Base-by-base conservation (phyloP, 2,797 vertebrate species). In the Xiphophorus birchmanni region DNA sequence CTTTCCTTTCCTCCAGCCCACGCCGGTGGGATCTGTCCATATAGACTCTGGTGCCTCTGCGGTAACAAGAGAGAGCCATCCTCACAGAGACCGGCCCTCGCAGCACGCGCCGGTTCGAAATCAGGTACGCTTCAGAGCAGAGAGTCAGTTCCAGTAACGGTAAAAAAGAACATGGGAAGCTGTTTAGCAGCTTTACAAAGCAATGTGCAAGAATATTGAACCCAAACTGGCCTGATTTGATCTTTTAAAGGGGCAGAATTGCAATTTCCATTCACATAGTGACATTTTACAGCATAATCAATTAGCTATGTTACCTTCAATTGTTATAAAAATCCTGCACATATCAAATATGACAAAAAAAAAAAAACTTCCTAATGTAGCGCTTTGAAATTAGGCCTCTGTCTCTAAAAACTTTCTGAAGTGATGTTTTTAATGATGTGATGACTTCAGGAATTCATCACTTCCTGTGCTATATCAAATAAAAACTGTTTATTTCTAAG, bases 41-140 rank as follows among this genome's bases (percentile, higher is more conserved):
- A 97, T 98, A 78, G 98, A 99, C 91, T 98, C 98, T 9, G 98
- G 96, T 86, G 96, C 97, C 0, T 98, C 98, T 4, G 97, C 97
- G 47, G 93, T 98, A 90, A 98, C 97, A 0, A 96, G 98, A 94
- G 98, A 99, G 82, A 97, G 96, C 92, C 97, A 99, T 78, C 40
- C 95, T 54, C 98, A 98, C 89, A 95, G 98, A 93, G 99, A 99
- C 71, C 95, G 98, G 37, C 96, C 97, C 8, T 97, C 97, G 0
- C 96, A 98, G 83, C 97, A 97, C 58, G 97, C 97, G 82, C 97
- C 97, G 42, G 95, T 98, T 54, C 96, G 98, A 92, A 98, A 99
- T 92, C 98, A 99, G 98, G 98, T 99, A 94, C 2, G 80, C 12
- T 54, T 75, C 17, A 44, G 80, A 73, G 4, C 2, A 21, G 69